Evolutionary conservation across 2,888 invertebrate genomes (phyloP).

Genomic region (Camponotus fellah): DNA sequence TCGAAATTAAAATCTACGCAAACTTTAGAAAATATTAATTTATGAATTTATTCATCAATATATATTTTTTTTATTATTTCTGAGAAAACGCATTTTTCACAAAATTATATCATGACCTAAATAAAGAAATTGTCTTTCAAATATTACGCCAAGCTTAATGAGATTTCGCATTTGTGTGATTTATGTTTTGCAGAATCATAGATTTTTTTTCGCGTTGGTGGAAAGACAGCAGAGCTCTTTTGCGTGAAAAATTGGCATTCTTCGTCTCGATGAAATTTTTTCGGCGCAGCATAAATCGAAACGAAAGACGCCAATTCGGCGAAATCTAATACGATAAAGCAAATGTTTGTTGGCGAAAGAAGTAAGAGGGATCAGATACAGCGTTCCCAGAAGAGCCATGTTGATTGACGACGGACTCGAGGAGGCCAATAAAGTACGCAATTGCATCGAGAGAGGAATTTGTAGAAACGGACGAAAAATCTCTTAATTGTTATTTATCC

Average conservation of each 20-base stretch:
- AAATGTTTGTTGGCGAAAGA: slow-evolving; percentile 57
- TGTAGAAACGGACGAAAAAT: neutral
- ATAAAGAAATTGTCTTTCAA: neutral
- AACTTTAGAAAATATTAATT: neutral
- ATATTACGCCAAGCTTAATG: too few species aligned
- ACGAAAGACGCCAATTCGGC: slow-evolving; percentile 58
- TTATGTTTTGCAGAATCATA: neutral
- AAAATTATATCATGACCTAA: neutral
- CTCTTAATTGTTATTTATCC: neutral
- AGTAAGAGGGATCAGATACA: slow-evolving; percentile 56
- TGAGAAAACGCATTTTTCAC: neutral
- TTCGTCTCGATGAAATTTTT: slow-evolving; percentile 26
- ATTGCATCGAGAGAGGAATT: neutral
- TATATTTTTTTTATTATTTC: neutral
- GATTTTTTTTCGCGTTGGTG: neutral
- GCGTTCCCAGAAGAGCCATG: slow-evolving; percentile 58
- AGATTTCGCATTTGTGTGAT: neutral
- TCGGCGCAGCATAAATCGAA: slow-evolving; percentile 29
- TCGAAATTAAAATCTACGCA: neutral
- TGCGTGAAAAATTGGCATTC: neutral
- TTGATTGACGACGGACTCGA: slow-evolving; percentile 21
- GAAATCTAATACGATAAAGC: slow-evolving; percentile 66
- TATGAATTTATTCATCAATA: neutral
- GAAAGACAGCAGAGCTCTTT: neutral
- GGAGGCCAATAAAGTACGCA: slow-evolving; percentile 20